Evolutionary conservation across 64 coral and sea anemone species (phyloP).

Genomic region (Stichodactyla mertensii): DNA sequence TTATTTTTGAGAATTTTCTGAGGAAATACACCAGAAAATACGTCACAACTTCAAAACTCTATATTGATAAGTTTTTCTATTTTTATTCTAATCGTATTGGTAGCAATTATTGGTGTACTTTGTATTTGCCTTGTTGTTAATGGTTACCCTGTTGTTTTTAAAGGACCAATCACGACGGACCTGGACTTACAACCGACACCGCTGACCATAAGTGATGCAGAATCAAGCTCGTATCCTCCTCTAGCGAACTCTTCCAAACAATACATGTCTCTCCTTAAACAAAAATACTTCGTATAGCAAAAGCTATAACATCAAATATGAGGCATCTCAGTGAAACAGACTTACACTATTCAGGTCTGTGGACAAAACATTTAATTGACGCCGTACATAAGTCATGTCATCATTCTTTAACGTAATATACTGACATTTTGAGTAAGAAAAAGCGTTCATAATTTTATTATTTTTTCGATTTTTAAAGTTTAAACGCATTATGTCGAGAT

Average conservation of each 20-base stretch:
- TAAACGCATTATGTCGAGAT: too few relatives aligned
- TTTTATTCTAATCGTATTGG: too few relatives aligned
- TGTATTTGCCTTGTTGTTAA: not conserved
- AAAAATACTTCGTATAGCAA: conserved; percentile 60
- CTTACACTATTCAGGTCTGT: not conserved
- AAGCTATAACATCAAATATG: too few relatives aligned
- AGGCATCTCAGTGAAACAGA: too few relatives aligned
- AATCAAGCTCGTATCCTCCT: conserved; percentile 44
- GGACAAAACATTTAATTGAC: not conserved
- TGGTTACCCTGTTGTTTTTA: not conserved
- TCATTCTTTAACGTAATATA: too few relatives aligned
- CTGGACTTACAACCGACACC: conserved; percentile 45
- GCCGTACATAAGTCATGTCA: not conserved
- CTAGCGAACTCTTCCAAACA: conserved; percentile 40
- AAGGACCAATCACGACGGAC: conserved; percentile 52
- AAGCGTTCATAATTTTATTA: too few relatives aligned
- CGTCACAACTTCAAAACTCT: too few relatives aligned
- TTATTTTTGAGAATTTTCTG: too few relatives aligned
- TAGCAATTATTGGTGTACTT: not conserved
- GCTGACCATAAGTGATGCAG: conserved; percentile 30
- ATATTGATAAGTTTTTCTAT: too few relatives aligned
- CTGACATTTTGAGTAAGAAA: too few relatives aligned
- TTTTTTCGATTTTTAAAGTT: too few relatives aligned
- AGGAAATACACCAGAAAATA: too few relatives aligned
- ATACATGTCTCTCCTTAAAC: conserved; percentile 56